Base-by-base conservation (phyloP, 2,797 vertebrate genomes). In the Menidia menidia region DNA sequence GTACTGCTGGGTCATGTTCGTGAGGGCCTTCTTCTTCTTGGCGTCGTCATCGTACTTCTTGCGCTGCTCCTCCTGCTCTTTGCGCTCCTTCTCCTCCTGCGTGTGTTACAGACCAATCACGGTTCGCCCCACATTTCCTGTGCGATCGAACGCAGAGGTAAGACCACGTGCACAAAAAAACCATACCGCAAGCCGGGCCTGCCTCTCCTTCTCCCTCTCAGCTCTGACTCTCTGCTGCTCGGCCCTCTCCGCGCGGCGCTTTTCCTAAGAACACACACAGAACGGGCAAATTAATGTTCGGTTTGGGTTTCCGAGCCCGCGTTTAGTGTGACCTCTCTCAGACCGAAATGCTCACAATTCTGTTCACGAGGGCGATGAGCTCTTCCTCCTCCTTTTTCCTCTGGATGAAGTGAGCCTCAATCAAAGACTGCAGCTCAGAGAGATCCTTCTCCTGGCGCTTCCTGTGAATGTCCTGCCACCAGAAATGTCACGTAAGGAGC, bases 361-460 rank as follows among this genome's bases (percentile, higher is more conserved):
- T 96, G 55, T 96, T 97, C 70, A 98, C 98, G 4, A 99, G 95
- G 13, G 95, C 93, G 0, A 98, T 89, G 19, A 99, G 94, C 33
- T 99, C 98, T 80, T 98, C 97, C 10, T 99, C 98, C 73, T 99
- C 98, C 71, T 98, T 99, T 92, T 98, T 97, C 59, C 97, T 94
- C 54, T 96, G 96, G 85, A 97, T 90, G 58, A 99, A 99, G 89
- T 99, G 98, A 87, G 91, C 95, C 84, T 99, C 98, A 5, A 99
- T 99, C 82, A 99, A 95, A 51, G 96, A 96, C 86, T 99, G 97
- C 72, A 99, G 94, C 93, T 99, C 98, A 78, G 95, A 83, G 75
- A 98, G 93, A 75, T 99, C 98, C 83, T 99, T 99, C 88, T 99
- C 98, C 91, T 96, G 96, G 4, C 98, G 96, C 84, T 99, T 99